Percentiles rank a stretch among this genome's conserved stretches.
These are phyloP conservation scores for cat (Felis catus) DNA, from an alignment of 2,113 vertebrate species.

Conservation along the genomic window F.catus_Fca126_mat1.0 CM031423.1:15388501-15389000, in stretches of 20 bases:
- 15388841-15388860: background rate
- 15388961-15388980: background rate
- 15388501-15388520: conserved; percentile 67
- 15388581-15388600: background rate
- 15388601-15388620: background rate
- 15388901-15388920: background rate
- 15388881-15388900: background rate
- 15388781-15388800: background rate
- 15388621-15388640: background rate
- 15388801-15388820: background rate
- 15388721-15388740: background rate
- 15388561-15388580: background rate
- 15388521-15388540: conserved; percentile 49
- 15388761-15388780: background rate
- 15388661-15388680: background rate
- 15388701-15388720: background rate
- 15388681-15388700: background rate
- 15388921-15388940: background rate
- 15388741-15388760: background rate
- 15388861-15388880: background rate
- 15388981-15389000: background rate
- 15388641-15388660: background rate
- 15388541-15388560: conserved; percentile 43
- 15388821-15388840: background rate
- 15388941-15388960: background rate